Conservation (phyloP, 2,888 invertebrate genomes). For the Drosophila antonietae region DNA sequence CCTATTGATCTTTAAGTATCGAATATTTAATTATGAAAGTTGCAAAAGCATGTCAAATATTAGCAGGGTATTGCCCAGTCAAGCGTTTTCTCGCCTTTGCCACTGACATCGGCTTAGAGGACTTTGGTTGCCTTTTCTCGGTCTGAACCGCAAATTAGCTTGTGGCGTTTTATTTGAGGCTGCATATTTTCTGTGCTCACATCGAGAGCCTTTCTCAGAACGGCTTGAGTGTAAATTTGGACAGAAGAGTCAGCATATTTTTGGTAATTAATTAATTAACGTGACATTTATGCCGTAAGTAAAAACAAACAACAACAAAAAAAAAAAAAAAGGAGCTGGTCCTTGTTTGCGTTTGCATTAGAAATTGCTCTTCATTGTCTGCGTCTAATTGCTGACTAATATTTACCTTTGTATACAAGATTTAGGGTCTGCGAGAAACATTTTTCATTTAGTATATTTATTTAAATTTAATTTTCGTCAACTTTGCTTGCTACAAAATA, state of each 20-base stretch:
- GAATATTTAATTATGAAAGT: not conserved
- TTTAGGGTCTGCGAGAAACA: conserved; percentile 3
- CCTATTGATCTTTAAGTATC: not conserved
- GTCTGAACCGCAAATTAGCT: conserved; percentile 10
- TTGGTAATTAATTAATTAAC: conserved; percentile 24
- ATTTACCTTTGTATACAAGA: conserved; percentile 29
- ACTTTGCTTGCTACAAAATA: conserved; percentile 12
- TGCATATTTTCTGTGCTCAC: conserved; percentile 1
- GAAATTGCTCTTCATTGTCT: conserved; percentile 28
- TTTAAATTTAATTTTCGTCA: conserved; percentile 3
- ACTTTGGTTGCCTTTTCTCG: not conserved
- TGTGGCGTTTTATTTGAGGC: conserved; percentile 9
- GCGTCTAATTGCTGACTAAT: conserved; percentile 39
- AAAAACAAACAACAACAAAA: not conserved
- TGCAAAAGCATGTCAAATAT: not conserved
- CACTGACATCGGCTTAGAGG: not conserved
- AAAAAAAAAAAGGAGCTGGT: not conserved
- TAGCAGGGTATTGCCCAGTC: not conserved
- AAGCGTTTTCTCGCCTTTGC: not conserved
- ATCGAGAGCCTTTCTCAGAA: not conserved
- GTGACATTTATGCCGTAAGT: not conserved
- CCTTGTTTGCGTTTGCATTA: conserved; percentile 12
- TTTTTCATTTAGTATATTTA: conserved; percentile 8
- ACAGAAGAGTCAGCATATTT: conserved; percentile 18
- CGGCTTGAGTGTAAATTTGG: conserved; percentile 4